Evolutionary conservation across 2,797 vertebrate genomes (phyloP).

Genomic region (Mormyrus proboscirostris): DNA sequence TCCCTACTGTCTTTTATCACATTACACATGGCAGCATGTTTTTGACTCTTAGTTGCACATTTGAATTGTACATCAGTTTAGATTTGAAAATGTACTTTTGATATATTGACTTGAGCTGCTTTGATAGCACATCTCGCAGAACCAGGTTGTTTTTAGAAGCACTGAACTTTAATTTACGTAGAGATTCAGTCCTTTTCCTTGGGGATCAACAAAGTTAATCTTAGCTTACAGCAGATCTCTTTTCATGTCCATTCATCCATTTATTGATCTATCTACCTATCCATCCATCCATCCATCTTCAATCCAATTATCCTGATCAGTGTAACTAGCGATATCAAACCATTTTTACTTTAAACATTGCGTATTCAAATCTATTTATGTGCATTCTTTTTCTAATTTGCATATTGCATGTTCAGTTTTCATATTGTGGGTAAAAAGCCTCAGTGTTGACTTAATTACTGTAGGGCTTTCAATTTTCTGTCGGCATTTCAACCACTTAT

Average conservation of each 20-base stretch:
- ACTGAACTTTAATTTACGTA: not conserved
- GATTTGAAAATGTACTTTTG: not conserved
- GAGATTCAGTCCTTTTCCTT: not conserved
- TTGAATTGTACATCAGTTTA: not conserved
- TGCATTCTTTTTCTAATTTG: not conserved
- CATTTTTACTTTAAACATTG: not conserved
- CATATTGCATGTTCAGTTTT: not conserved
- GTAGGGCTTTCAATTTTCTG: not conserved
- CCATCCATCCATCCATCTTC: not conserved
- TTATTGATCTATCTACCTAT: not conserved
- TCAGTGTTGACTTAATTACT: not conserved
- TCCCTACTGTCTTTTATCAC: not conserved
- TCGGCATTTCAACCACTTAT: not conserved
- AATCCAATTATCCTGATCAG: not conserved
- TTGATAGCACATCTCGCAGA: not conserved
- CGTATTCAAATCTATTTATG: not conserved
- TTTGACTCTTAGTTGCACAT: not conserved
- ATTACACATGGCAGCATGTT: not conserved
- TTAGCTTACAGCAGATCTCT: not conserved
- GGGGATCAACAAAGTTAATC: not conserved
- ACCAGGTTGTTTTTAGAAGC: not conserved
- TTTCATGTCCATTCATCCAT: not conserved
- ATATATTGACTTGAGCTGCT: not conserved
- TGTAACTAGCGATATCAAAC: not conserved
- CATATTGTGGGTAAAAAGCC: not conserved